Evolutionary conservation across 2,888 invertebrate species (phyloP), one percentile per base, ranked within the genome.

Genomic region (Matsumyia berberina): DNA sequence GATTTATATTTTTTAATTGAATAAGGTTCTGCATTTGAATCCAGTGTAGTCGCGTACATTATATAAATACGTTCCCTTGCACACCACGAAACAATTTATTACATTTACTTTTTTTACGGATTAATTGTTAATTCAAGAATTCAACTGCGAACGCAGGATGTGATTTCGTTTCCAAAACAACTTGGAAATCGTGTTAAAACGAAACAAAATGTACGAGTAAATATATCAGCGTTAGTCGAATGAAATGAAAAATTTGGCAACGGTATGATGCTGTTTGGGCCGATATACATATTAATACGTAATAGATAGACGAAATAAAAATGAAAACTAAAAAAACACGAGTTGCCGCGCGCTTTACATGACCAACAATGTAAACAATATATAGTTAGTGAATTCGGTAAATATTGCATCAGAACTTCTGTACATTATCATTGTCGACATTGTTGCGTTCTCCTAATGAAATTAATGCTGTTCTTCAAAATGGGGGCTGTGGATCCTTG

Each of bases 381-480:
- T 62, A 58, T 78, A 66, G 60, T 78, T 69, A 76, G 79, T 76
- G 69, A 70, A 80, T 66, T 85, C 85, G 80, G 64, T 76, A 79
- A 85, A 76, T 85, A 85, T 85, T 76, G 80, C 70, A 70, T 85
- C 66, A 76, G 19, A 83, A 83, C 33, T 82, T 58, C 53, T 66
- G 58, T 51, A 74, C 62, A 19, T 19, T 31, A 19, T 31, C 37
- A 33, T 72, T 62, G 11, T 64, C 51, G 44, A 44, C 8, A 49
- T 66, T 39, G 70, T 60, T 9, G 42, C 2, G 29, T 42, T 24
- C 17, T 49, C 29, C 1, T 42, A 46, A 66, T 58, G 19, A 70
- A 81, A 55, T 51, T 49, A 55, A 64, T 79, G 37, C 49, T 58
- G 62, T 46, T 5, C 15, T 44, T 46, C 5, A 46, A 31, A 31